A percentile compares a stretch with the other conserved stretches of the same genome.
phyloP scores from a whole-genome alignment of 2,888 invertebrate species.

The Uloborus plumipes region DNA sequence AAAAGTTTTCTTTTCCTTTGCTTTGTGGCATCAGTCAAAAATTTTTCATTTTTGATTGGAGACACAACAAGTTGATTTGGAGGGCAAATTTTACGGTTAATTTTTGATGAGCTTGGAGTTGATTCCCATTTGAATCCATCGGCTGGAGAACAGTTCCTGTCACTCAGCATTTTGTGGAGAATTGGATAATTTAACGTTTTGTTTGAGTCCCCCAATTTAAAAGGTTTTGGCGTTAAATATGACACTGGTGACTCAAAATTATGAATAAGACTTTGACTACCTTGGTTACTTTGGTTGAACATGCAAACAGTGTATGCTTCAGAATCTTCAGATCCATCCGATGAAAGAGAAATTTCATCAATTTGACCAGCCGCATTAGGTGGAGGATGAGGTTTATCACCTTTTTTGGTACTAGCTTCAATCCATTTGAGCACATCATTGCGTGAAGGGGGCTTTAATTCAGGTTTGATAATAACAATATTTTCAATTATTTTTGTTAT shows the following conservation, averaged over 20 bases:
- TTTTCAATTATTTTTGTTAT: too few relatives aligned
- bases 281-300: too few relatives aligned
- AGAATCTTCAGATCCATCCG: slow-evolving; percentile 5
- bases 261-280: too few relatives aligned
- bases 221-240: too few relatives aligned
- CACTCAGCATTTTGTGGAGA: too few relatives aligned
- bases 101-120: slow-evolving; percentile 23
- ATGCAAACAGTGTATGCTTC: not conserved
- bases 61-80: slow-evolving; percentile 22
- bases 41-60: slow-evolving; percentile 41
- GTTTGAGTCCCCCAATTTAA: too few relatives aligned
- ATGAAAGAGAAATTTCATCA: not conserved
- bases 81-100: not conserved
- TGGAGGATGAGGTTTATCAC: not conserved
- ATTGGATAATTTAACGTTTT: too few relatives aligned
- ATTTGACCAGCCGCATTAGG: not conserved
- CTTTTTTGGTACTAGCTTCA: not conserved
- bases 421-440: not conserved
- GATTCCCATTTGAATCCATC: slow-evolving; percentile 3
- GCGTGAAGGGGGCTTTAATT: not conserved
- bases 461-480: too few relatives aligned
- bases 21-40: slow-evolving; percentile 23
- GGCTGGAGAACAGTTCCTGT: too few relatives aligned
- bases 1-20: slow-evolving; percentile 31
- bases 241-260: too few relatives aligned